Base-by-base conservation (phyloP, 2,797 vertebrate genomes). In the Rhinatrema bivittatum region DNA sequence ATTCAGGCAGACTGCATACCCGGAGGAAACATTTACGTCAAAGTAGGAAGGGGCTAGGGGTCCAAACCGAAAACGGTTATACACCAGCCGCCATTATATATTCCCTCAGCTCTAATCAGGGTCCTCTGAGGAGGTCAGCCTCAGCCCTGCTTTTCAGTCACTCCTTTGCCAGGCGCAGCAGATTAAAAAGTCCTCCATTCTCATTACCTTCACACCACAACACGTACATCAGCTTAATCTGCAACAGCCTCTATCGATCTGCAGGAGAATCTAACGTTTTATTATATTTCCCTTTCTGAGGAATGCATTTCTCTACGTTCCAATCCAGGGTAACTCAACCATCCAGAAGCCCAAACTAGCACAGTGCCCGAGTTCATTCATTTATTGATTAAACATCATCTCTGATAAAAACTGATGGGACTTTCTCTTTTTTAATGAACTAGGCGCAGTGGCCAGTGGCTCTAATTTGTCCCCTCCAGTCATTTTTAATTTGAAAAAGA, bases 71-170 rank as follows among this genome's bases (percentile, higher is more conserved):
- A n/a, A n/a, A n/a, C n/a, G n/a, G n/a, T n/a, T n/a, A n/a, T n/a
- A n/a, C n/a, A n/a, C n/a, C n/a, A n/a, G n/a, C n/a, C n/a, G n/a
- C n/a, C n/a, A n/a, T n/a, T n/a, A n/a, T n/a, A n/a, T n/a, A n/a
- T n/a, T n/a, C n/a, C n/a, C n/a, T n/a, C n/a, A n/a, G n/a, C n/a
- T n/a, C n/a, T n/a, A n/a, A n/a, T n/a, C n/a, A n/a, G n/a, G n/a
- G n/a, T n/a, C n/a, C n/a, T n/a, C n/a, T n/a, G n/a, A n/a, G n/a
- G n/a, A n/a, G n/a, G n/a, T n/a, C n/a, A n/a, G n/a, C n/a, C n/a
- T n/a, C n/a, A n/a, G n/a, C n/a, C n/a, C n/a, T n/a, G n/a, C n/a
- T 65, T 68, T 65, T 54, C 60, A 65, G 56, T 65, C 65, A 62
- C 42, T 22, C 44, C 48, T 22, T 45, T 64, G 42, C 24, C 49